Evolutionary conservation across 1,140 invertebrate species (phyloP), one percentile per base, ranked within the genome.

Genomic region (Ganaspis sp.): DNA sequence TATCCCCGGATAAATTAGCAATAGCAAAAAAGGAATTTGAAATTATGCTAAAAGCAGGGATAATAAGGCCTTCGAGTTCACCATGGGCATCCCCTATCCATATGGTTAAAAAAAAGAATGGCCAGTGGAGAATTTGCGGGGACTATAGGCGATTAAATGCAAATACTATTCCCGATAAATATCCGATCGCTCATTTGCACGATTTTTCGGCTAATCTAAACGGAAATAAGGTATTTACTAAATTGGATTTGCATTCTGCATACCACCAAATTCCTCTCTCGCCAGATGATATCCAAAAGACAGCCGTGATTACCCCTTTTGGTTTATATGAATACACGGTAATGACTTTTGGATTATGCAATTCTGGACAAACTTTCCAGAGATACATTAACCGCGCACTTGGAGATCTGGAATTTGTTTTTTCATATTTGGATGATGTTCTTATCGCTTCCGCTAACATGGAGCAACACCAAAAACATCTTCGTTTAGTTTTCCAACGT

Each of bases 151-250:
- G 2, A 3, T 6, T 6, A 2, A 34, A 72, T 5, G 45, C 71
- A 5, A 45, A 45, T 3, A 54, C 26, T 12, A 4, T 6, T 11
- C 71, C 71, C 19, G 70, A 71, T 11, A 15, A 38, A 1, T 71
- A 71, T 17, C 37, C 70, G 0, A 8, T 21, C 0, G 23, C 4
- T 1, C 12, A 53, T 9, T 54, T 54, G 5, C 19, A 53, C 0
- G 71, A 72, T 19, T 72, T 53, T 23, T 19, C 71, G 1, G 45
- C 54, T 53, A 9, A 73, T 29, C n/a, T n/a, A n/a, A n/a, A n/a
- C n/a, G n/a, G n/a, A n/a, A n/a, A n/a, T n/a, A n/a, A n/a, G n/a
- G n/a, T n/a, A n/a, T n/a, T n/a, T n/a, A n/a, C n/a, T n/a, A n/a
- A 23, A 64, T 73, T 42, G 72, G 40, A 23, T 19, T 73, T 6